These are phyloP conservation scores for Myiotriccus ornatus DNA, from an alignment of 2,797 vertebrate species.

Conservation along the genomic window DNA sequence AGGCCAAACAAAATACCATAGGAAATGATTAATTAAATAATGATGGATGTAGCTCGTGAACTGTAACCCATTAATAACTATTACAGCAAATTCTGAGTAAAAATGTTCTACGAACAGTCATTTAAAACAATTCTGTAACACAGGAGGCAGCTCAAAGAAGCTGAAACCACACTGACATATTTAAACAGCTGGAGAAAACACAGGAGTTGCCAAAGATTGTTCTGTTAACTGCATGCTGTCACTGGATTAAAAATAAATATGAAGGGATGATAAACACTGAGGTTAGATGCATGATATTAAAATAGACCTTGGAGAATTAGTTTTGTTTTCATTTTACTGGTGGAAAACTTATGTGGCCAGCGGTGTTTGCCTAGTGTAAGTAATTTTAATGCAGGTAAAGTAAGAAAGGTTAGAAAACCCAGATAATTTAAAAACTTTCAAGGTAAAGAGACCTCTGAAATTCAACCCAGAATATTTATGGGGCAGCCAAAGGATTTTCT, in stretches of 20 bases:
- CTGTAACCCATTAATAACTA: constrained; percentile 33
- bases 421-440: background rate
- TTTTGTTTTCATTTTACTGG: background rate
- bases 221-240: constrained; percentile 32
- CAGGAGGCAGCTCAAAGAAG: constrained; percentile 50
- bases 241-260: constrained; percentile 56
- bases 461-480: background rate
- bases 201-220: constrained; percentile 31
- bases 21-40: constrained; percentile 40
- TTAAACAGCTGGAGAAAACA: constrained; percentile 70
- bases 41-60: constrained; percentile 6
- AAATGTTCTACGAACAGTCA: constrained; percentile 59
- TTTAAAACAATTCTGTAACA: constrained; percentile 59
- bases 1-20: background rate
- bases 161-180: constrained; percentile 46
- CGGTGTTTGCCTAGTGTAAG: background rate
- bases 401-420: background rate
- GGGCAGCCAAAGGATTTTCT: background rate
- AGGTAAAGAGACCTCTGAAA: background rate
- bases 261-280: background rate
- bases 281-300: background rate
- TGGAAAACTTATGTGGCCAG: background rate
- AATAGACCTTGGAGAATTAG: background rate
- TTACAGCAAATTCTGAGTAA: constrained; percentile 39
- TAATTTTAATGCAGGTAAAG: background rate